Base-by-base conservation (phyloP, 1,140 invertebrate genomes). In the Drosophila hydei region DNA sequence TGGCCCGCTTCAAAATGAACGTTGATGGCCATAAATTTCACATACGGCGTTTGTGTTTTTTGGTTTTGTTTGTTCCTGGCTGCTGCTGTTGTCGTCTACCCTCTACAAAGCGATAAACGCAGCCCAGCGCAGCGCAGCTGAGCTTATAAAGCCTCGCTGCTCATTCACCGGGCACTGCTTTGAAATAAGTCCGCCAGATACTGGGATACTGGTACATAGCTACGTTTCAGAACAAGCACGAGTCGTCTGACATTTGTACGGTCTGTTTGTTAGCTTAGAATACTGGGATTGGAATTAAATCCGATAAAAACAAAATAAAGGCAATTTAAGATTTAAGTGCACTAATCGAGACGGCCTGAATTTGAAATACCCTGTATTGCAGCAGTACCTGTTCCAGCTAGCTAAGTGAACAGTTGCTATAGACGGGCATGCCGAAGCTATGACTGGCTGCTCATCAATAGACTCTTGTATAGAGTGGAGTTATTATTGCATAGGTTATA, bases 1-100 rank as follows among this genome's bases (percentile, higher is more conserved):
- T 71, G 63, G 75, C 83, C 68, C 69, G 76, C 78, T 89, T 85
- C 85, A 89, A 89, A 89, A 78, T 76, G 72, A 85, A 81, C 80
- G 75, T 74, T 89, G 85, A 89, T 89, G 85, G 67, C 87, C 69
- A 89, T 89, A 89, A 89, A 89, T 89, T 89, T 89, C 67, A 77
- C 63, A 80, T 74, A 58, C 62, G 74, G 58, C 69, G 72, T 75
- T 65, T 59, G 61, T 50, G 51, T 58, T 51, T 48, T 47, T 23
- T 33, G 64, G 38, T 14, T 76, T 80, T 73, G 70, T 69, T 56
- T 62, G 27, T 33, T 27, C 59, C 40, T 23, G 16, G 36, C 36
- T 64, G 33, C 33, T 47, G 36, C 60, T 51, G 42, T 43, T 69
- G 71, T 43, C 54, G 67, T 68, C 58, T 70, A 47, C 54, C 51